Evolutionary conservation across 2,797 vertebrate genomes (phyloP).

Genomic region (Acanthiza pusilla): DNA sequence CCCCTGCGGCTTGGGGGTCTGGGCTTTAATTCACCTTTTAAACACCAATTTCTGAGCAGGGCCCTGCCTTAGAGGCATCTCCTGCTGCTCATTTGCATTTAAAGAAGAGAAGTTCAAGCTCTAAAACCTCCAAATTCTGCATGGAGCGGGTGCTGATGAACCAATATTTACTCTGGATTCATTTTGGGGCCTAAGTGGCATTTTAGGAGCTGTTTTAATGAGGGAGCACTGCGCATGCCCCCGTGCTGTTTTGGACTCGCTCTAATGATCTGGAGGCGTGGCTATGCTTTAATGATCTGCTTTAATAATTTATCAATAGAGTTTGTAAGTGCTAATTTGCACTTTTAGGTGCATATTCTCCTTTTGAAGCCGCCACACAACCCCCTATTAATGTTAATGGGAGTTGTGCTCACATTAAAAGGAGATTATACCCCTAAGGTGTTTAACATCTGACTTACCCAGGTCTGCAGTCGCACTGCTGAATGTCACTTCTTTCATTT

Average conservation of each 20-base stretch:
- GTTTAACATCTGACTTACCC: conserved; percentile 66
- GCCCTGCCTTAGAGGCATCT: background rate
- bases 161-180: conserved; percentile 35
- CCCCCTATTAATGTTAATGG: conserved; percentile 66
- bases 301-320: conserved; percentile 66
- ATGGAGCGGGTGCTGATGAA: background rate
- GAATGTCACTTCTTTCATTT: conserved; percentile 62
- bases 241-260: background rate
- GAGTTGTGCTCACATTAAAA: conserved; percentile 64
- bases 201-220: conserved; percentile 12
- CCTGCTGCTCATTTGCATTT: background rate
- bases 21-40: background rate
- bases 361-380: conserved; percentile 35
- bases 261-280: conserved; percentile 47
- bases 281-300: conserved; percentile 23
- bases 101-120: background rate
- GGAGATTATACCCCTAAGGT: conserved; percentile 62
- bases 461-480: conserved; percentile 2
- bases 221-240: background rate
- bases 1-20: background rate
- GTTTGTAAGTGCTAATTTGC: conserved; percentile 59
- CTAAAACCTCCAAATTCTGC: background rate
- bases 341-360: conserved; percentile 46
- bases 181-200: conserved; percentile 22
- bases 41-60: background rate